Evolutionary conservation across 92 coral and sea anemone genomes (phyloP).

Genomic region (Virgularia gustaviana): DNA sequence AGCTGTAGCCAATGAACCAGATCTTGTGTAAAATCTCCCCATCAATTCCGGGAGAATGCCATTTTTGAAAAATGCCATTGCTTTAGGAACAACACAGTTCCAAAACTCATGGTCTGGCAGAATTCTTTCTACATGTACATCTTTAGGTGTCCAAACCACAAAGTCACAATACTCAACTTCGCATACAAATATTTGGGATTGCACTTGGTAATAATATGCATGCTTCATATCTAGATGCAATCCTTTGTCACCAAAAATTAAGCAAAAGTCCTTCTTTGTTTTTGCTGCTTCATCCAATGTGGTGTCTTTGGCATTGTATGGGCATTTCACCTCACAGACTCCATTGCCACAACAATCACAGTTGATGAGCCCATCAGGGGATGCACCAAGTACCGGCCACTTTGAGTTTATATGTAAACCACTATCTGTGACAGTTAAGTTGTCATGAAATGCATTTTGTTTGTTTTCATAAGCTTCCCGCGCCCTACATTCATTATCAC

Average conservation of each 20-base stretch:
- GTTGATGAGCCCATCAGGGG: slow-evolving; percentile 55
- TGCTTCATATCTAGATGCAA: slow-evolving; percentile 36
- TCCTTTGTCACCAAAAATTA: slow-evolving; percentile 17
- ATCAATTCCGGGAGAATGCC: slow-evolving; percentile 29
- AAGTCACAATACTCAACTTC: slow-evolving; percentile 31
- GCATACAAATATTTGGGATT: slow-evolving; percentile 17
- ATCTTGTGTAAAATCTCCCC: slow-evolving; percentile 35
- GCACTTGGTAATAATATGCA: slow-evolving; percentile 54
- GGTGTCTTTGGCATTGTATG: slow-evolving; percentile 26
- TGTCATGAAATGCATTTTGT: slow-evolving; percentile 32
- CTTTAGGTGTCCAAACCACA: slow-evolving; percentile 21
- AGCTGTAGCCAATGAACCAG: slow-evolving; percentile 29
- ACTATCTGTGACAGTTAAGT: slow-evolving; percentile 42
- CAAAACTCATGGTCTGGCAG: slow-evolving; percentile 33
- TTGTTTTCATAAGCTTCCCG: slow-evolving; percentile 35
- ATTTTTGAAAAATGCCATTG: slow-evolving; percentile 19
- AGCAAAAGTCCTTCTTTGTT: slow-evolving; percentile 46
- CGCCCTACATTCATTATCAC: slow-evolving; percentile 51
- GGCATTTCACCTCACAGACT: slow-evolving; percentile 46
- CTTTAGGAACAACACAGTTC: slow-evolving; percentile 30
- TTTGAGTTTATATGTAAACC: slow-evolving; percentile 42
- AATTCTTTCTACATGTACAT: slow-evolving; percentile 23
- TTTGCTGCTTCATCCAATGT: slow-evolving; percentile 27
- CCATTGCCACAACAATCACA: slow-evolving; percentile 64
- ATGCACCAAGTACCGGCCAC: slow-evolving; percentile 56